These are phyloP conservation scores for Chrysogorgia sp. DNA, from an alignment of 92 coral and sea anemone species.

Conservation along the genomic window DNA sequence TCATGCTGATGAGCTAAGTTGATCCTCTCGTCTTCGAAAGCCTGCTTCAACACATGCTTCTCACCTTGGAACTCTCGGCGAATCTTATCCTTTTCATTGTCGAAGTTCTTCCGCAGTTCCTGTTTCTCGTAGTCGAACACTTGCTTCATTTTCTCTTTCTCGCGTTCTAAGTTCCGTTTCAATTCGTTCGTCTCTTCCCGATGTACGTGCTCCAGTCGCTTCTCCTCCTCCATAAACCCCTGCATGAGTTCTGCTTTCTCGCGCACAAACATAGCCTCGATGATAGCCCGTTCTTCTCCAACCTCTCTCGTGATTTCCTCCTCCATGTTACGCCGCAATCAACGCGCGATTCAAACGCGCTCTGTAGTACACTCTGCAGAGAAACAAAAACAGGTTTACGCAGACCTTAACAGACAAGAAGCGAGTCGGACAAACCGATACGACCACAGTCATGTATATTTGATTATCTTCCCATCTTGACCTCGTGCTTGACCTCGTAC, in stretches of 20 bases:
- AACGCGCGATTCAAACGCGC: background rate
- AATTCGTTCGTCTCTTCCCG: slow-evolving; percentile 85
- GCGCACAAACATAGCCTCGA: slow-evolving; percentile 34
- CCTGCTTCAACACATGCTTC: slow-evolving; percentile 89
- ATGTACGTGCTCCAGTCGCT: slow-evolving; percentile 76
- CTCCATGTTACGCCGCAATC: background rate
- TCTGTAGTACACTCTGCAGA: background rate
- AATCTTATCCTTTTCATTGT: slow-evolving; percentile 86
- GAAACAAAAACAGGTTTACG: background rate
- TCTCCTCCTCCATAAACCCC: slow-evolving; percentile 93
- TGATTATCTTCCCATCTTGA: slow-evolving; percentile 26
- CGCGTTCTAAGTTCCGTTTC: slow-evolving; percentile 74
- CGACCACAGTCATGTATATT: slow-evolving; percentile 36
- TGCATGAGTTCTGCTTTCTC: slow-evolving; percentile 96
- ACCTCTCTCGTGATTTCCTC: background rate
- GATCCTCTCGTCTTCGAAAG: slow-evolving; percentile 88
- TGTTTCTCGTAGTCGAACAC: slow-evolving; percentile 87
- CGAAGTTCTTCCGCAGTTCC: slow-evolving; percentile 85
- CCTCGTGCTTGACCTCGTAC: slow-evolving; percentile 10
- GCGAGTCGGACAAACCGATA: background rate
- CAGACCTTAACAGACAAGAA: background rate
- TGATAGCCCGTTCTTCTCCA: background rate
- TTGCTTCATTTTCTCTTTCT: slow-evolving; percentile 79
- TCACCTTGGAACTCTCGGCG: slow-evolving; percentile 91
- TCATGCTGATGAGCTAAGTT: slow-evolving; percentile 70